phyloP scores from a whole-genome alignment of 2,888 invertebrate species.

The Cryptophagus acutangulus region DNA sequence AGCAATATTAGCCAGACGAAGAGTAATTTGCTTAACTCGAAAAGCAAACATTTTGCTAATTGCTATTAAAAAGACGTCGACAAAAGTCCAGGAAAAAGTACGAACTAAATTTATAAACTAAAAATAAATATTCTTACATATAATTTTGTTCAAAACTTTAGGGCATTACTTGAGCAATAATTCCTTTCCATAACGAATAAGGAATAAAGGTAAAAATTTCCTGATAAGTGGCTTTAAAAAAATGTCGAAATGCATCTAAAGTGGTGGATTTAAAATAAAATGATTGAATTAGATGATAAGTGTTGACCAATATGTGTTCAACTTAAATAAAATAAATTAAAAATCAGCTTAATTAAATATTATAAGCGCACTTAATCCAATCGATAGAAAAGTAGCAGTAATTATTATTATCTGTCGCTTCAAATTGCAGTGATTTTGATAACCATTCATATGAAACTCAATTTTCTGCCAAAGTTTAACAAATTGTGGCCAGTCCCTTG shows the following conservation, averaged over 20 bases:
- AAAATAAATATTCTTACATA: constrained; percentile 6
- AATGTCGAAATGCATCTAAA: background rate
- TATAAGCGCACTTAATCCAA: constrained; percentile 1
- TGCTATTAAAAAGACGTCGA: constrained; percentile 27
- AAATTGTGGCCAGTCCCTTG: constrained; percentile 2
- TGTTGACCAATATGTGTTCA: too few relatives aligned
- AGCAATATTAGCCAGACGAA: constrained; percentile 15
- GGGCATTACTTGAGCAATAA: background rate
- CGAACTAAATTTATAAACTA: constrained; percentile 27
- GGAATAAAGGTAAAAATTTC: background rate
- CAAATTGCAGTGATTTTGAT: background rate
- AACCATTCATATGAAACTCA: background rate
- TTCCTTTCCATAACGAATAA: background rate
- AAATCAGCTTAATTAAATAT: too few relatives aligned
- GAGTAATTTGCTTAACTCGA: constrained; percentile 23
- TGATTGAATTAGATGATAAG: too few relatives aligned
- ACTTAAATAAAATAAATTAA: too few relatives aligned
- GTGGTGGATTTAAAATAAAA: too few relatives aligned
- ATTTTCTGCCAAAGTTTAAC: background rate
- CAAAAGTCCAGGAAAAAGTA: constrained; percentile 28
- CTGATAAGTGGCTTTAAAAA: background rate
- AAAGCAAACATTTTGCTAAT: constrained; percentile 24
- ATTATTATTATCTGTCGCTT: background rate
- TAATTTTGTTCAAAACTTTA: background rate
- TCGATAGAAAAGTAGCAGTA: background rate